Percentiles rank a stretch among this genome's conserved stretches.
These are phyloP conservation scores for Podarcis siculus DNA, from an alignment of 2,797 vertebrate species.

Conservation along the genomic window DNA sequence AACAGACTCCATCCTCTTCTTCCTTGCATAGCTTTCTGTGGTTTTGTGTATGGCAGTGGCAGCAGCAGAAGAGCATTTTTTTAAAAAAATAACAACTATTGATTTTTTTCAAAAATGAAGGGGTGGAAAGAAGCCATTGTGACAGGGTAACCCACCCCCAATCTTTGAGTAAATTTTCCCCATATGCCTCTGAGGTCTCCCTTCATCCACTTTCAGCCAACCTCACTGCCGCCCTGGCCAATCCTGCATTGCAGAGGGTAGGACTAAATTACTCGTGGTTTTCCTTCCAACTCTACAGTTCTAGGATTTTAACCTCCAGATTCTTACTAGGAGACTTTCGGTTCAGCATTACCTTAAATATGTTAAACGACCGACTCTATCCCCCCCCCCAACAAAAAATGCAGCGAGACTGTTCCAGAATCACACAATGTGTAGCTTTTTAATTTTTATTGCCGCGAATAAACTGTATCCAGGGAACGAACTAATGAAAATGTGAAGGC, in stretches of 20 bases:
- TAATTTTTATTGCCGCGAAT: conserved; percentile 75
- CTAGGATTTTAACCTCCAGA: too few species aligned
- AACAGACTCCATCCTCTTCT: neutral
- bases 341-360: conserved; percentile 41
- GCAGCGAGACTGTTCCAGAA: conserved; percentile 60
- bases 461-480: conserved; percentile 83
- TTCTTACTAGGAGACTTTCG: neutral
- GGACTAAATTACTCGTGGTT: too few species aligned
- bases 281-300: too few species aligned
- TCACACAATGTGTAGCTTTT: conserved; percentile 69
- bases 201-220: too few species aligned
- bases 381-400: neutral
- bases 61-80: neutral
- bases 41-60: neutral
- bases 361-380: conserved; percentile 36
- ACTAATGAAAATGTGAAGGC: conserved; percentile 86
- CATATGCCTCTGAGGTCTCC: neutral
- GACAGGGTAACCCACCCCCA: neutral
- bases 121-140: neutral
- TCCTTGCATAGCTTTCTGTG: neutral
- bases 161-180: neutral
- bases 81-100: too few species aligned
- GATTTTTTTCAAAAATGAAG: neutral
- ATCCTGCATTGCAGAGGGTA: too few species aligned
- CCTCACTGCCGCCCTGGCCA: too few species aligned